Base-by-base conservation (phyloP, 1,140 invertebrate genomes). In the Palaemon carinicauda region DNA sequence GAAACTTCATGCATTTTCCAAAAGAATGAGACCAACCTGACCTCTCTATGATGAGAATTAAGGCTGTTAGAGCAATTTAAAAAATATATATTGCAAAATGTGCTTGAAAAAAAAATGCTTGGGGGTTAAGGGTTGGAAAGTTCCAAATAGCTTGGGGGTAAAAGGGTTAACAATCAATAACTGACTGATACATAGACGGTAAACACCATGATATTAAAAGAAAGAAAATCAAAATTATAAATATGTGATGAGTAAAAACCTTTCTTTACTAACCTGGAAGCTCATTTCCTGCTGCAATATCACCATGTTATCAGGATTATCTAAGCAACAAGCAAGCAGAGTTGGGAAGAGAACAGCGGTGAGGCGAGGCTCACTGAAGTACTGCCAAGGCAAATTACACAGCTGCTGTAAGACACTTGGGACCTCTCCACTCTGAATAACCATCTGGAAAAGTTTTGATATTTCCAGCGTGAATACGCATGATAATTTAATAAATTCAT, bases 381-480 rank as follows among this genome's bases (percentile, higher is more conserved):
- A 98, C 69, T 95, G 94, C 91, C 97, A 97, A 3, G 97, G 96
- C 87, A 98, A 92, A 2, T 94, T 95, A 91, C 96, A 97, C n/a
- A 98, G 92, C 90, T 97, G 96, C 91, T 97, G 96, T 3, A 98
- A 93, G 75, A 98, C 96, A 33, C 96, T 97, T 29, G 94, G 96
- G 74, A 94, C 94, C 91, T 94, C 95, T 73, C 94, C 97, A 89
- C 94, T 96, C 90, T 97, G 95, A 89, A 96, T 94, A 29, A 96
- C 92, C 91, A 93, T 93, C 95, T 96, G 92, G 24, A 93, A 19
- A 60, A 31, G 51, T 41, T 19, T 29, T 56, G 17, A 5, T 56
- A 19, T 51, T n/a, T 21, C 5, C 9, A 54, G 19, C 14, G 3
- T 50, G 15, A 54, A 29, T 14, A 54, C 5, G 14, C 54, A 27